Evolutionary conservation across 1,140 invertebrate genomes (phyloP).

Genomic region (Charaxes varanes): DNA sequence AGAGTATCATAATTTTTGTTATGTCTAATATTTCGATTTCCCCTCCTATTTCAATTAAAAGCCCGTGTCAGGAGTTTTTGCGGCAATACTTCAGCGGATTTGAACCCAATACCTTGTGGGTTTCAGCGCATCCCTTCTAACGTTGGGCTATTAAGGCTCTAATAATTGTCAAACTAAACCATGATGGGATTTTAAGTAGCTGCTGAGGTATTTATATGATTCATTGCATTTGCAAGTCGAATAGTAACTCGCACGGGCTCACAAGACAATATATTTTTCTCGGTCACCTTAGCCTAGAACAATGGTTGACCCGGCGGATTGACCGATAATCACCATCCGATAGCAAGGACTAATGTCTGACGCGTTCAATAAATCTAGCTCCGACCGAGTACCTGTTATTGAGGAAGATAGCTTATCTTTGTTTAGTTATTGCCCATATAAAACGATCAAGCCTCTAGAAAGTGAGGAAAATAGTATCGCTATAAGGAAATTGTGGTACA

Average conservation of each 20-base stretch:
- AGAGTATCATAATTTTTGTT: too few species aligned
- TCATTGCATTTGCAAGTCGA: too few species aligned
- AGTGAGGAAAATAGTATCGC: constrained; percentile 24
- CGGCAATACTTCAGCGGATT: too few species aligned
- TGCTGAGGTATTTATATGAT: too few species aligned
- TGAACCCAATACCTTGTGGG: too few species aligned
- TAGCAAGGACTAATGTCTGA: constrained; percentile 43
- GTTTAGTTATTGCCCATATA: constrained; percentile 35
- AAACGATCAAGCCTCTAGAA: constrained; percentile 27
- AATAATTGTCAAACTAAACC: too few species aligned
- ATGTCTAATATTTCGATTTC: too few species aligned
- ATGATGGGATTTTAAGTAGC: too few species aligned
- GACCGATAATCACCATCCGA: constrained; percentile 44
- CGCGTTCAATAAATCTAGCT: constrained; percentile 37
- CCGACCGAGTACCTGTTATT: constrained; percentile 36
- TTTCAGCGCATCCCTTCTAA: too few species aligned
- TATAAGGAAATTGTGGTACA: constrained; percentile 19
- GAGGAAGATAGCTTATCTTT: constrained; percentile 45
- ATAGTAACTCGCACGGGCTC: not conserved
- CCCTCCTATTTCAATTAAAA: too few species aligned
- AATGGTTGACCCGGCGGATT: constrained; percentile 38
- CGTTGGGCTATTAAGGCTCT: too few species aligned
- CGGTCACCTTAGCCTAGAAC: constrained; percentile 20
- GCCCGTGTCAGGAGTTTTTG: too few species aligned
- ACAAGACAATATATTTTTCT: constrained; percentile 9